Conservation (phyloP, 2,797 vertebrate genomes). For the Acipenser ruthenus region DNA sequence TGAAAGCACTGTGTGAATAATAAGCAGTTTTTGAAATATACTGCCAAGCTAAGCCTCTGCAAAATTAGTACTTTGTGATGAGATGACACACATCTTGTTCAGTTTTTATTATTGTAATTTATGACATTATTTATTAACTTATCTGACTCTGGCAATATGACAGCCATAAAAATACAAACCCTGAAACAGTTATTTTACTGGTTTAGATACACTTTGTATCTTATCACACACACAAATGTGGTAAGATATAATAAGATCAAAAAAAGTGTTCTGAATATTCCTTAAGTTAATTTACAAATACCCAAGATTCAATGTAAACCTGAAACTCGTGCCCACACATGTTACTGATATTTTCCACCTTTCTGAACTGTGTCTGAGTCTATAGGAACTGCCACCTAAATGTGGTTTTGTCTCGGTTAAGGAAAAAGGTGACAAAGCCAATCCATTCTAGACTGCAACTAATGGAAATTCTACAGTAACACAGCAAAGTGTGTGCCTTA, state of each 20-base stretch:
- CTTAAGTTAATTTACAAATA: too few relatives aligned
- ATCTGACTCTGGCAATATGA: too few relatives aligned
- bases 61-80: neutral
- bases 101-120: too few relatives aligned
- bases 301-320: neutral
- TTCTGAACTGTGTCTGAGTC: conserved; percentile 10
- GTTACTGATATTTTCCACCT: conserved; percentile 16
- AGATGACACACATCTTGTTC: too few relatives aligned
- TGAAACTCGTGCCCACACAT: conserved; percentile 11
- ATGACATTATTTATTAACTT: too few relatives aligned
- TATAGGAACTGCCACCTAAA: conserved; percentile 6
- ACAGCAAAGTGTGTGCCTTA: conserved; percentile 5
- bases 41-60: neutral
- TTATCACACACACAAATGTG: neutral
- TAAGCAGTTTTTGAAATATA: neutral
- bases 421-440: conserved; percentile 10
- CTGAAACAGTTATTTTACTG: neutral
- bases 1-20: too few relatives aligned
- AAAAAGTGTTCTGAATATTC: too few relatives aligned
- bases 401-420: conserved; percentile 13
- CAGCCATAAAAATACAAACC: too few relatives aligned
- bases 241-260: too few relatives aligned
- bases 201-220: neutral
- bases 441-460: conserved; percentile 1
- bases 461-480: conserved; percentile 3